phyloP scores from a whole-genome alignment of 2,888 invertebrate species.

The Drosophila barbarae region DNA sequence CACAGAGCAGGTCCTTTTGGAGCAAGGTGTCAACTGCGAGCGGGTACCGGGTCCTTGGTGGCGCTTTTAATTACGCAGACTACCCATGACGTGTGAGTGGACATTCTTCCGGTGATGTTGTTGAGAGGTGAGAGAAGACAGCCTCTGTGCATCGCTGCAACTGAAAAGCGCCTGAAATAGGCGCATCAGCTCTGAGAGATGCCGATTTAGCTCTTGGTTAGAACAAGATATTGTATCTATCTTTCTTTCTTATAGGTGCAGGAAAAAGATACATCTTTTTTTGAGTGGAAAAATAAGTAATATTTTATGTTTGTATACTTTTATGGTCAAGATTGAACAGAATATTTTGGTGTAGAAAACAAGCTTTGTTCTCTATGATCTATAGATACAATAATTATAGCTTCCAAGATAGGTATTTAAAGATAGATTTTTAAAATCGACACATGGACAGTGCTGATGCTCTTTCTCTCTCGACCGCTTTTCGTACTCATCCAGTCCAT shows the following conservation, averaged over 20 bases:
- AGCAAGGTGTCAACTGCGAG: constrained; percentile 7
- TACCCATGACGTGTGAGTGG: constrained; percentile 23
- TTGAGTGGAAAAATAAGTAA: neutral
- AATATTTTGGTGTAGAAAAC: neutral
- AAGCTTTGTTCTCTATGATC: neutral
- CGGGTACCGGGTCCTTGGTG: constrained; percentile 10
- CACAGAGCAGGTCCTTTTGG: constrained; percentile 1
- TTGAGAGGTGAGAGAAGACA: constrained; percentile 20
- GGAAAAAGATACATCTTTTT: neutral
- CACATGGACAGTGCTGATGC: neutral
- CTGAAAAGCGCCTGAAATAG: constrained; percentile 43
- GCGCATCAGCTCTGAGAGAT: constrained; percentile 25
- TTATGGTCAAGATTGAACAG: neutral
- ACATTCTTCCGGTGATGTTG: constrained; percentile 31
- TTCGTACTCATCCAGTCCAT: constrained; percentile 7
- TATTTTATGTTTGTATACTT: too few species aligned
- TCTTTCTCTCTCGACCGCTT: neutral
- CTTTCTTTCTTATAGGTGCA: neutral
- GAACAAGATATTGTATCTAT: neutral
- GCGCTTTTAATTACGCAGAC: constrained; percentile 17
- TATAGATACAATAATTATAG: neutral
- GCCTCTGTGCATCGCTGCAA: constrained; percentile 26
- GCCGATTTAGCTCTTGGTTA: neutral
- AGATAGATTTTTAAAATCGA: neutral
- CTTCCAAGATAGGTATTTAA: rapidly evolving